These are phyloP conservation scores for Thaumetopoea pityocampa DNA, from an alignment of 1,140 invertebrate genomes.

Conservation along the genomic window DNA sequence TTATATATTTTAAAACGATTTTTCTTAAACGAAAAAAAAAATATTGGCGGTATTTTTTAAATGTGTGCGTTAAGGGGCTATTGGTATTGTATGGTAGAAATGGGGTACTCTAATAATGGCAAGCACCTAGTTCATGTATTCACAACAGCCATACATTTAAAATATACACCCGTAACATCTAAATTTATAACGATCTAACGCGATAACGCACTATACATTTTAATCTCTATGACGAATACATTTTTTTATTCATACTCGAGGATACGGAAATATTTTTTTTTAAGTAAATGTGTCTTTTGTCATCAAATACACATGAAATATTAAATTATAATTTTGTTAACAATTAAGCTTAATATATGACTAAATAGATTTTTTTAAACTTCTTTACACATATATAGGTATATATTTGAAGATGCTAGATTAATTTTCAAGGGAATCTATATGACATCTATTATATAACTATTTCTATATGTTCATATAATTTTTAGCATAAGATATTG, in stretches of 20 bases:
- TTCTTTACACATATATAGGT: constrained; percentile 18
- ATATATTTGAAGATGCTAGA: constrained; percentile 13
- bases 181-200: constrained; percentile 55
- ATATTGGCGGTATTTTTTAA: no score
- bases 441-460: constrained; percentile 14
- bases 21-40: no score
- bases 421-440: constrained; percentile 12
- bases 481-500: constrained; percentile 8
- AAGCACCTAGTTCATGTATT: constrained; percentile 54
- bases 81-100: background rate
- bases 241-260: constrained; percentile 28
- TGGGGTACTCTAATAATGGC: constrained; percentile 3
- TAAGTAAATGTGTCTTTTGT: constrained; percentile 4
- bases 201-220: constrained; percentile 34
- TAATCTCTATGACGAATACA: constrained; percentile 27
- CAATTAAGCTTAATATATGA: constrained; percentile 21
- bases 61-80: no score
- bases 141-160: constrained; percentile 41
- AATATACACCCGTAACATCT: constrained; percentile 54
- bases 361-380: constrained; percentile 21
- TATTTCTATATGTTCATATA: constrained; percentile 6
- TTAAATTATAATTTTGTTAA: constrained; percentile 4
- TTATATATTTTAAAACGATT: no score
- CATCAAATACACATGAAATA: constrained; percentile 1
- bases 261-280: constrained; percentile 23